Conservation (phyloP, 2,113 vertebrate species). For the Chrysochloris asiatica region DNA sequence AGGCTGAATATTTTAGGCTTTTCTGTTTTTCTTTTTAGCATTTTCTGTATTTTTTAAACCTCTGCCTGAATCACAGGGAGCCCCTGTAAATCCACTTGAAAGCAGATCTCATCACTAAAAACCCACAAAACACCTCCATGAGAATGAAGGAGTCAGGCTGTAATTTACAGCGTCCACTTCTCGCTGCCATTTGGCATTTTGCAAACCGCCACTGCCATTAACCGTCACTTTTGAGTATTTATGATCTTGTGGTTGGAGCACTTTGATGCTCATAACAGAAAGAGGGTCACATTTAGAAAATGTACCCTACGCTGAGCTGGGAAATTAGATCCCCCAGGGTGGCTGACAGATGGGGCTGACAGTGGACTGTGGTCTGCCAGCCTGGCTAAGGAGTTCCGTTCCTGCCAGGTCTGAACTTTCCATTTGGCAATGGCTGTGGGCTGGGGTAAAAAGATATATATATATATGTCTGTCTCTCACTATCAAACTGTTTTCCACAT, state of each 20-base stretch:
- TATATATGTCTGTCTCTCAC: neutral
- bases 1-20: neutral
- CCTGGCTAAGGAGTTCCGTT: neutral
- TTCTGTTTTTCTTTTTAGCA: conserved; percentile 55
- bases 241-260: conserved; percentile 38
- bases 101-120: conserved; percentile 68
- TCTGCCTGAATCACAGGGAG: conserved; percentile 64
- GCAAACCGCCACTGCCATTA: conserved; percentile 63
- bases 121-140: conserved; percentile 67
- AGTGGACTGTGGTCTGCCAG: neutral
- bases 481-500: neutral
- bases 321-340: conserved; percentile 58
- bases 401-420: neutral
- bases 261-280: conserved; percentile 69
- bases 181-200: conserved; percentile 69
- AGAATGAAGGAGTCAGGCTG: conserved; percentile 40
- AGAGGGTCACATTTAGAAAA: conserved; percentile 68
- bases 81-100: conserved; percentile 76
- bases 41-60: conserved; percentile 54
- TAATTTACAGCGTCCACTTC: conserved; percentile 51
- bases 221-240: conserved; percentile 72
- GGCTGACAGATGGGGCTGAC: conserved; percentile 4
- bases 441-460: neutral
- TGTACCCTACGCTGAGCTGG: conserved; percentile 12
- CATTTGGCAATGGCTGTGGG: neutral